Evolutionary conservation across 2,113 vertebrate species (phyloP).

Genomic region (Tenrec ecaudatus): DNA sequence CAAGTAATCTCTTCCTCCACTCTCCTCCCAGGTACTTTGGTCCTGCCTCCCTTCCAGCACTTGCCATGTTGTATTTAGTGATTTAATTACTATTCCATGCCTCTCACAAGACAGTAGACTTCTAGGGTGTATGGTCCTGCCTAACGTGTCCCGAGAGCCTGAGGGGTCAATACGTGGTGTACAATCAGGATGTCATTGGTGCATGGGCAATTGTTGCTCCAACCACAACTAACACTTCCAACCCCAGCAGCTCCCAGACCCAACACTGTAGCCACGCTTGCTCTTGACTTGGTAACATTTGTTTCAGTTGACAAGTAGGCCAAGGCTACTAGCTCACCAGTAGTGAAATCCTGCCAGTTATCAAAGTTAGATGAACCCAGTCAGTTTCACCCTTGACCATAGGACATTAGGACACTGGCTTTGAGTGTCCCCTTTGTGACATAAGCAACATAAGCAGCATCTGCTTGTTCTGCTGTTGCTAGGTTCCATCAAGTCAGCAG

Average conservation of each 20-base stretch:
- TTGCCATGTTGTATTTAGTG: background rate
- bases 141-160: conserved; percentile 1
- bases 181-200: background rate
- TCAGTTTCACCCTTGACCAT: background rate
- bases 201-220: background rate
- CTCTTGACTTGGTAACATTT: background rate
- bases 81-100: conserved; percentile 3
- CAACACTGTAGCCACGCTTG: background rate
- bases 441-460: background rate
- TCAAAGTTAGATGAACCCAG: background rate
- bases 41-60: background rate
- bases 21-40: background rate
- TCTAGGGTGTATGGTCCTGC: background rate
- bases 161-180: background rate
- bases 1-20: background rate
- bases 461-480: background rate
- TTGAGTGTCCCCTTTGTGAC: background rate
- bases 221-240: background rate
- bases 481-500: too few species aligned
- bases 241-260: background rate
- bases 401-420: background rate
- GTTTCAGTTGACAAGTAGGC: background rate
- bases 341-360: background rate
- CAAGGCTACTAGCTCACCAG: background rate
- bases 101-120: background rate